A percentile compares a stretch with the other conserved stretches of the same genome.
phyloP scores from a whole-genome alignment of 1,140 invertebrate species.

The Rhopalosiphum padi region DNA sequence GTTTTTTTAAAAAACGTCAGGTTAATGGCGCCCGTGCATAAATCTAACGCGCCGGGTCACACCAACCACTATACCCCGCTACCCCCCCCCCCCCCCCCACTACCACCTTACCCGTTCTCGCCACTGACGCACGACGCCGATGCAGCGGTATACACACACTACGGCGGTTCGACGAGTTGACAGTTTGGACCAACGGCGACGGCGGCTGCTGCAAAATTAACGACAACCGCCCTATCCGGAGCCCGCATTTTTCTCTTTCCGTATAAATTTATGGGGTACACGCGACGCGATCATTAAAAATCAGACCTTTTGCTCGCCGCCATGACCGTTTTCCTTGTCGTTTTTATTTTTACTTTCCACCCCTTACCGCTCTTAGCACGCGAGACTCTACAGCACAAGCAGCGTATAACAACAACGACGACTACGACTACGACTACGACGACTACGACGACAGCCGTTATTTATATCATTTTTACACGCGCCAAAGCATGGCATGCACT shows the following conservation, averaged over 20 bases:
- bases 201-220: neutral
- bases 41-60: neutral
- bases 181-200: slow-evolving; percentile 6
- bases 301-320: neutral
- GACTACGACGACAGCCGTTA: neutral
- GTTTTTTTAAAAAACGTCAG: slow-evolving; percentile 5
- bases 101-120: accelerated
- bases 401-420: neutral
- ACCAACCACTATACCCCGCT: neutral
- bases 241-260: slow-evolving; percentile 25
- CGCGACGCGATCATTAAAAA: slow-evolving; percentile 45
- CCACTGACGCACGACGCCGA: neutral
- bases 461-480: slow-evolving; percentile 1
- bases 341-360: neutral
- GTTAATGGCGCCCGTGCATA: neutral
- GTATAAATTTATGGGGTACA: slow-evolving; percentile 21
- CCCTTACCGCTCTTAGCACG: neutral
- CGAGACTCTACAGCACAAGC: neutral
- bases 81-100: accelerated
- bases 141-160: neutral
- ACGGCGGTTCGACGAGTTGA: slow-evolving; percentile 28
- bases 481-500: too few species aligned
- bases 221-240: neutral
- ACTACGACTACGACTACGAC: too few species aligned
- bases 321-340: neutral